These are phyloP conservation scores for Esox lucius DNA, from an alignment of 2,797 vertebrate species.

Conservation along the genomic window DNA sequence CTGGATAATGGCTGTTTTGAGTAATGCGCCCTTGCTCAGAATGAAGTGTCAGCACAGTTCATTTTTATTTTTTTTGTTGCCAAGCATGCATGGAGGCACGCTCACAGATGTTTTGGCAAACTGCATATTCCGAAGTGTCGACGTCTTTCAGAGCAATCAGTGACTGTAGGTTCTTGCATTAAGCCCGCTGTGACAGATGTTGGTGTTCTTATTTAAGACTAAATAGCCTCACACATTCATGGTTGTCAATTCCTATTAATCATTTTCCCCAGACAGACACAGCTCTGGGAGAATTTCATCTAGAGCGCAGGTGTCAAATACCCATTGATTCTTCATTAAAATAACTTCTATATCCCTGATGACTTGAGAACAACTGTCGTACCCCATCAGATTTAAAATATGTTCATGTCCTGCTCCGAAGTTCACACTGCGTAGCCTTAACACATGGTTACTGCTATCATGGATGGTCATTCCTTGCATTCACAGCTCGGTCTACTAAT, in stretches of 20 bases:
- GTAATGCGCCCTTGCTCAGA: not conserved
- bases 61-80: not conserved
- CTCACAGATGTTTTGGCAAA: not conserved
- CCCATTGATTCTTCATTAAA: not conserved
- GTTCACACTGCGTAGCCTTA: too few species aligned
- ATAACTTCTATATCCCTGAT: not conserved
- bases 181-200: not conserved
- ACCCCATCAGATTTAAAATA: too few species aligned
- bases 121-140: not conserved
- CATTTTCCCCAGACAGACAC: not conserved
- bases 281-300: not conserved
- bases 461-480: not conserved
- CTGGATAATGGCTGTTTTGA: not conserved
- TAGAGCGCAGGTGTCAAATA: not conserved
- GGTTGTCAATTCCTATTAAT: not conserved
- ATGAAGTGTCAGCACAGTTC: not conserved
- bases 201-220: not conserved
- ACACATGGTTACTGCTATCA: too few species aligned
- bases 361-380: not conserved
- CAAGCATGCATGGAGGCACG: not conserved
- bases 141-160: not conserved
- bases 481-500: not conserved
- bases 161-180: not conserved
- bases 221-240: conserved; percentile 1
- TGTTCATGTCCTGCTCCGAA: too few species aligned